Evolutionary conservation across 2,113 vertebrate genomes (phyloP).

Genomic region (Podarcis muralis): DNA sequence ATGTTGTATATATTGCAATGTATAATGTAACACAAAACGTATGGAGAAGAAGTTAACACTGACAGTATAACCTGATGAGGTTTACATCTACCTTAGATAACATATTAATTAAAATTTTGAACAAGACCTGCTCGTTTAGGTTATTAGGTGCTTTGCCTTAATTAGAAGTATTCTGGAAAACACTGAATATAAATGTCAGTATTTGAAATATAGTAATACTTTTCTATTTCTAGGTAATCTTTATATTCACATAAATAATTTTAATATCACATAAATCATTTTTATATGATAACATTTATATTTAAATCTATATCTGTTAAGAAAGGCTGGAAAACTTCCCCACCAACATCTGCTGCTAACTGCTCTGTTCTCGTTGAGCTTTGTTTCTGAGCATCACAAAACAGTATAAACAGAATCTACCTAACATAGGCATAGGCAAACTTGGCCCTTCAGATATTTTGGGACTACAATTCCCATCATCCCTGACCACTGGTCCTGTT

Average conservation of each 20-base stretch:
- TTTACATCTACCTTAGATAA: constrained; percentile 56
- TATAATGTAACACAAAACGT: neutral
- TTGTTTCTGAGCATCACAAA: too few species aligned
- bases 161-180: neutral
- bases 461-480: too few species aligned
- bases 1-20: neutral
- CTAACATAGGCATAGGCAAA: too few species aligned
- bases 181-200: neutral
- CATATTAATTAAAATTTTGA: constrained; percentile 45
- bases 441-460: too few species aligned
- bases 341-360: too few species aligned
- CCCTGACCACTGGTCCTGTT: too few species aligned
- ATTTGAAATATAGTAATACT: neutral
- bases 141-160: constrained; percentile 17
- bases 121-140: constrained; percentile 38
- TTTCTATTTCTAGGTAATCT: neutral
- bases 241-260: neutral
- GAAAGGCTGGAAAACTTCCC: neutral
- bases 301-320: neutral
- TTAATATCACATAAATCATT: neutral
- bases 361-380: too few species aligned
- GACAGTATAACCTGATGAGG: constrained; percentile 25
- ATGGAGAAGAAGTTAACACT: constrained; percentile 5
- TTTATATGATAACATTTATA: too few species aligned
- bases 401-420: too few species aligned